Evolutionary conservation across 2,888 invertebrate genomes (phyloP), one percentile per base, ranked within the genome.

Genomic region (Diplazon laetatorius): DNA sequence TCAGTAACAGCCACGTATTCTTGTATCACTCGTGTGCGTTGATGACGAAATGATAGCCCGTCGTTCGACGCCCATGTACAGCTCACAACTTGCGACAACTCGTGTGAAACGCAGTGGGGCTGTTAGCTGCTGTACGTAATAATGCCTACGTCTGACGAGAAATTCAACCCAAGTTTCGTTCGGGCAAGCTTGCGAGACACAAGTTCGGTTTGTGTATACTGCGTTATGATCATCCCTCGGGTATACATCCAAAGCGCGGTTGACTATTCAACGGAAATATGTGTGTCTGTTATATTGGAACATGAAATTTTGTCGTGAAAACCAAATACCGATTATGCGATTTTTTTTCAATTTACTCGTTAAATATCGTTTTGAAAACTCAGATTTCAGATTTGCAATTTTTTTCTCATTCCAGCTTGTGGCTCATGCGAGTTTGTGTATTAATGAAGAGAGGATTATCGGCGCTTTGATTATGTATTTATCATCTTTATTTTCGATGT

Each of bases 21-120:
- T 30, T 14, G 39, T 60, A 65, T 37, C 57, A 20, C 8, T 50
- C 55, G 55, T 46, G 46, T 59, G 65, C 66, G 73, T 74, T 66
- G 73, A 71, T 76, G 42, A 76, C 42, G 44, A 46, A 71, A 66
- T 71, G 66, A 76, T 76, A 44, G 66, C 50, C 42, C 25, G 52
- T 66, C 57, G 71, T 76, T 66, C 60, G 37, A 22, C 14, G 37
- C 37, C 60, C 20, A n/a, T 18, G 44, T 60, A 60, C 20, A 18
- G 57, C 59, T 55, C 14, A n/a, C n/a, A 48, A 22, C 70, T 44
- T 30, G 25, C n/a, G 37, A 20, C 18, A 57, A 59, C 65, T 71
- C 59, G 22, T 39, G 63, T 50, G 50, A 59, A 71, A 50, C 70
- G 12, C 55, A 39, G 57, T 18, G 22, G 14, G 10, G 46, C 25